These are phyloP conservation scores for Hippoglossus stenolepis DNA, from an alignment of 2,113 vertebrate genomes.

Conservation along the genomic window DNA sequence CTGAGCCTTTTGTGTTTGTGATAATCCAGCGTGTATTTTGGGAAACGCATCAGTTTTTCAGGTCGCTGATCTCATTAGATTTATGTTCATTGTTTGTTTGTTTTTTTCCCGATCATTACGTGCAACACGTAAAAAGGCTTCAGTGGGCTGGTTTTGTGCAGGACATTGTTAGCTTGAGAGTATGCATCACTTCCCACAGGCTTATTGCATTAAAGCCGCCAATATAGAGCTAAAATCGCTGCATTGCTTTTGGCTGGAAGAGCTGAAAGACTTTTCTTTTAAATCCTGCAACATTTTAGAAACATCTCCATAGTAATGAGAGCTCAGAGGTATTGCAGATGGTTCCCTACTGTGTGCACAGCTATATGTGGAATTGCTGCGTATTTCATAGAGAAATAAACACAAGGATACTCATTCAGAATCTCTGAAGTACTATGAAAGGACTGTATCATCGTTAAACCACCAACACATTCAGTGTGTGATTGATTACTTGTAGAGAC, in stretches of 20 bases:
- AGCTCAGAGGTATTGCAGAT: slow-evolving; percentile 17
- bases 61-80: slow-evolving; percentile 65
- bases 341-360: slow-evolving; percentile 56
- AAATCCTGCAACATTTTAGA: slow-evolving; percentile 34
- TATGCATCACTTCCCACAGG: slow-evolving; percentile 44
- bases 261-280: slow-evolving; percentile 20
- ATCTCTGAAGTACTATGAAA: slow-evolving; percentile 36
- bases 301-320: slow-evolving; percentile 23
- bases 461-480: slow-evolving; percentile 3
- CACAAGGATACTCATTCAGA: slow-evolving; percentile 1
- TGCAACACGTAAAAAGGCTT: slow-evolving; percentile 31
- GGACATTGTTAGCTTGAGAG: slow-evolving; percentile 25
- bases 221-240: slow-evolving; percentile 22
- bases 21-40: slow-evolving; percentile 50
- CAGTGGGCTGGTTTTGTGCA: slow-evolving; percentile 30
- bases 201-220: slow-evolving; percentile 32
- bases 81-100: slow-evolving; percentile 54
- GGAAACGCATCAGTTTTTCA: slow-evolving; percentile 19
- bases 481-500: slow-evolving; percentile 10
- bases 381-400: slow-evolving; percentile 46
- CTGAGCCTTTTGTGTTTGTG: slow-evolving; percentile 41
- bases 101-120: slow-evolving; percentile 58
- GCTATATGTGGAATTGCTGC: slow-evolving; percentile 31
- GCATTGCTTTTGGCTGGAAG: slow-evolving; percentile 27
- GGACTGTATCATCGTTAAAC: slow-evolving; percentile 15